A percentile compares a stretch with the other conserved stretches of the same genome.
Conservation (phyloP, 2,797 vertebrate species). For the Trematomus bernacchii region DNA sequence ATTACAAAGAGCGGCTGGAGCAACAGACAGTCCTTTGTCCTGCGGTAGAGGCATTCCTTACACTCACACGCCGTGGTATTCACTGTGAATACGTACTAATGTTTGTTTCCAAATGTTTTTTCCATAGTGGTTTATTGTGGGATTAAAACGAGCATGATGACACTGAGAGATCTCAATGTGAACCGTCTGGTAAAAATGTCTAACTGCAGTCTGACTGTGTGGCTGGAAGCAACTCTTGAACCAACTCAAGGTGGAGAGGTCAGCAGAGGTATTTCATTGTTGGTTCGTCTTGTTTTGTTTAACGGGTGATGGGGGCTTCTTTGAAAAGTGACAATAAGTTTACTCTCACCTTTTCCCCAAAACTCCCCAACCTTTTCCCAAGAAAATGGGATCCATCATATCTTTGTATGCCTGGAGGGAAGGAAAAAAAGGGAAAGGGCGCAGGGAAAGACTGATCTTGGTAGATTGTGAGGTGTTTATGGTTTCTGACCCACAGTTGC, state of each 20-base stretch:
- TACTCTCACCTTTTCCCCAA: constrained; percentile 16
- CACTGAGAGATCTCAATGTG: constrained; percentile 20
- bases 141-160: constrained; percentile 57
- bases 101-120: constrained; percentile 70
- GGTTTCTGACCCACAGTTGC: constrained; percentile 47
- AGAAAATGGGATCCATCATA: constrained; percentile 34
- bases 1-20: constrained; percentile 64
- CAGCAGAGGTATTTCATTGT: constrained; percentile 63
- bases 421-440: not conserved
- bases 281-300: constrained; percentile 23
- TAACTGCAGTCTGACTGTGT: constrained; percentile 45
- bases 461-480: constrained; percentile 42
- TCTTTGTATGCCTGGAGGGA: constrained; percentile 34
- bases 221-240: constrained; percentile 43
- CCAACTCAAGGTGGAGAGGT: constrained; percentile 67
- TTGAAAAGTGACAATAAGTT: constrained; percentile 21
- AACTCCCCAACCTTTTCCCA: constrained; percentile 46
- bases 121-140: constrained; percentile 46
- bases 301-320: constrained; percentile 12
- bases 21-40: constrained; percentile 79
- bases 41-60: constrained; percentile 68
- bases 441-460: constrained; percentile 14
- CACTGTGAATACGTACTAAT: constrained; percentile 38
- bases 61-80: constrained; percentile 60
- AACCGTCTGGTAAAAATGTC: constrained; percentile 53